phyloP scores from a whole-genome alignment of 2,888 invertebrate genomes.

The Sceliomorpha sp. region DNA sequence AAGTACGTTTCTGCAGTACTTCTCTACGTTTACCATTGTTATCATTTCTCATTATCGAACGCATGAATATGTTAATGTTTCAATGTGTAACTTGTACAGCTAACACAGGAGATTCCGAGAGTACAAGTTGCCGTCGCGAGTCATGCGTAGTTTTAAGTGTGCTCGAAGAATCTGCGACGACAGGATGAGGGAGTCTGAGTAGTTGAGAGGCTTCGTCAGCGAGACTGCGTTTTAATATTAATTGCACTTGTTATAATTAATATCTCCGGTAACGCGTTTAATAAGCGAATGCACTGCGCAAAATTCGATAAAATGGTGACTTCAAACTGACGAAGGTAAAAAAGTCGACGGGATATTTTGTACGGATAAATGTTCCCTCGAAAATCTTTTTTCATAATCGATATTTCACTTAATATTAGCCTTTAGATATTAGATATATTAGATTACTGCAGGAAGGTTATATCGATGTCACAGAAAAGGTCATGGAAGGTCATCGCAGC shows the following conservation, averaged over 20 bases:
- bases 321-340: too few species aligned
- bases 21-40: too few species aligned
- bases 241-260: conserved; percentile 66
- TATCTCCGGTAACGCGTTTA: conserved; percentile 59
- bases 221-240: conserved; percentile 66
- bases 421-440: too few species aligned
- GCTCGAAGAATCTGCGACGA: conserved; percentile 44
- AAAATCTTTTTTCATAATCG: too few species aligned
- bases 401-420: too few species aligned
- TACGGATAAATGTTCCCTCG: too few species aligned
- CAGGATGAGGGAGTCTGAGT: conserved; percentile 43
- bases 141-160: conserved; percentile 52
- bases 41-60: conserved; percentile 29
- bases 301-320: conserved; percentile 24
- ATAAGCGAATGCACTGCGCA: conserved; percentile 51
- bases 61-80: conserved; percentile 36
- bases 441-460: too few species aligned
- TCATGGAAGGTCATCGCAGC: conserved; percentile 13
- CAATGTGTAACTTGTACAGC: conserved; percentile 28
- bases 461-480: too few species aligned
- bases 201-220: conserved; percentile 63
- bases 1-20: too few species aligned
- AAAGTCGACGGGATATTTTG: too few species aligned
- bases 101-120: conserved; percentile 35
- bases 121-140: conserved; percentile 45